Evolutionary conservation across 2,888 invertebrate species (phyloP).

Genomic region (Trichopria drosophilae): DNA sequence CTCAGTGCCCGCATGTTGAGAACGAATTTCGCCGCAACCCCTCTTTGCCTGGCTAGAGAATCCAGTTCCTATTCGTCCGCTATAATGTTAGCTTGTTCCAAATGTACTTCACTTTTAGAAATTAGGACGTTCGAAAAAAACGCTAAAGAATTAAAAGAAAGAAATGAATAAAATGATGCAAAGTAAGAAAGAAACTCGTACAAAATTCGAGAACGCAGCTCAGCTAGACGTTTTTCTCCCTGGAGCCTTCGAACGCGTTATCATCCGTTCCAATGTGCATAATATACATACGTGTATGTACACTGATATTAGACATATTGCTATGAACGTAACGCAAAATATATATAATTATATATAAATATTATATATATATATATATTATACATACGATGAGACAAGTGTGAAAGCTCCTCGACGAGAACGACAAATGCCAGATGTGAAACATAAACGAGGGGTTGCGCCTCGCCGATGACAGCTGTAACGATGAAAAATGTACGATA

Average conservation of each 20-base stretch:
- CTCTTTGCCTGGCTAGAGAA: too few relatives aligned
- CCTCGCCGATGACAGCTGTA: constrained; percentile 37
- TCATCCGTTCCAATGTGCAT: constrained; percentile 55
- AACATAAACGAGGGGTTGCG: constrained; percentile 31
- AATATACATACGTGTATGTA: constrained; percentile 37
- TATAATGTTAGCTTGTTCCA: too few relatives aligned
- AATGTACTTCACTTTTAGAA: too few relatives aligned
- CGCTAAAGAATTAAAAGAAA: too few relatives aligned
- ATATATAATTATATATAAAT: constrained; percentile 36
- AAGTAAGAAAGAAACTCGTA: too few relatives aligned
- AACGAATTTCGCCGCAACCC: too few relatives aligned
- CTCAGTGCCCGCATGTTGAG: too few relatives aligned
- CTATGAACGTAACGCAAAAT: constrained; percentile 38
- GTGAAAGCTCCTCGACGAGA: constrained; percentile 22
- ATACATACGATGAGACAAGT: constrained; percentile 24
- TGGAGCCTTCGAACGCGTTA: constrained; percentile 42
- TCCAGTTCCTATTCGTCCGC: too few relatives aligned
- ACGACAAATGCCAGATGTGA: constrained; percentile 8
- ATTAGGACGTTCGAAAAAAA: too few relatives aligned
- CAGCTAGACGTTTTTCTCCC: constrained; percentile 29
- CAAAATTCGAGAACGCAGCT: too few relatives aligned
- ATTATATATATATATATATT: constrained; percentile 33
- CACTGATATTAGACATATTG: constrained; percentile 54
- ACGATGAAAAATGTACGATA: constrained; percentile 51
- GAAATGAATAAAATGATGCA: too few relatives aligned